Evolutionary conservation across 1,140 invertebrate genomes (phyloP).

Genomic region (Idris sp.): DNA sequence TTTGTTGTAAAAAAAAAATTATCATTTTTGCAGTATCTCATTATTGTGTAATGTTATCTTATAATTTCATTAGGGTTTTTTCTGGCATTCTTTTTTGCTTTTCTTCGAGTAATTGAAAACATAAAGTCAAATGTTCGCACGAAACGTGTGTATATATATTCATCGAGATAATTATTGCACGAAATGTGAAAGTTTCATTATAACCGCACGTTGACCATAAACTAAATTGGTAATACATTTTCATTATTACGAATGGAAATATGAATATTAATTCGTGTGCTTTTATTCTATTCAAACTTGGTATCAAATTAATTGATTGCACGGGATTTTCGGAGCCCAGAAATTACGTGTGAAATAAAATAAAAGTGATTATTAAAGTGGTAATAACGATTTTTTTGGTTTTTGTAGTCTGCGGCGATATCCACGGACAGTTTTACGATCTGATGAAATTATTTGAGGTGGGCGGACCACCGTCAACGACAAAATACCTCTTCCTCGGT

Average conservation of each 20-base stretch:
- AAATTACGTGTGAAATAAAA: no score
- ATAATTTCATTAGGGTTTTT: conserved; percentile 13
- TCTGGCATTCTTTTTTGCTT: not conserved
- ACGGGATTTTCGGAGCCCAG: conserved; percentile 12
- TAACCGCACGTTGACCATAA: conserved; percentile 15
- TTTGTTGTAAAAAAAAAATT: no score
- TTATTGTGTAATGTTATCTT: conserved; percentile 23
- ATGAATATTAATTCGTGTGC: conserved; percentile 31
- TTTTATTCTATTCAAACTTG: conserved; percentile 36
- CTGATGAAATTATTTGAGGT: conserved; percentile 99
- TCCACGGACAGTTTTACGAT: conserved; percentile 99
- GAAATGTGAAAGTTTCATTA: conserved; percentile 30
- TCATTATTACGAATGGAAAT: conserved; percentile 35
- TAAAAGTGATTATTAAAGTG: no score
- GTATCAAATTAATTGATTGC: conserved; percentile 33
- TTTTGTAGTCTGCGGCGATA: conserved; percentile 97
- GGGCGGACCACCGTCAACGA: conserved; percentile 97
- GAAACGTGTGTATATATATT: no score
- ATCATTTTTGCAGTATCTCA: conserved; percentile 23
- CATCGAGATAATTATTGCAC: conserved; percentile 17
- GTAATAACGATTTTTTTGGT: conserved; percentile 34
- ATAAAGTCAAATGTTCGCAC: not conserved
- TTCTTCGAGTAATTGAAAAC: conserved; percentile 16
- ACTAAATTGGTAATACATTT: conserved; percentile 42
- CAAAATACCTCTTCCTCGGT: conserved; percentile 99